phyloP scores from a whole-genome alignment of 2,113 vertebrate species.

The Motacilla alba region DNA sequence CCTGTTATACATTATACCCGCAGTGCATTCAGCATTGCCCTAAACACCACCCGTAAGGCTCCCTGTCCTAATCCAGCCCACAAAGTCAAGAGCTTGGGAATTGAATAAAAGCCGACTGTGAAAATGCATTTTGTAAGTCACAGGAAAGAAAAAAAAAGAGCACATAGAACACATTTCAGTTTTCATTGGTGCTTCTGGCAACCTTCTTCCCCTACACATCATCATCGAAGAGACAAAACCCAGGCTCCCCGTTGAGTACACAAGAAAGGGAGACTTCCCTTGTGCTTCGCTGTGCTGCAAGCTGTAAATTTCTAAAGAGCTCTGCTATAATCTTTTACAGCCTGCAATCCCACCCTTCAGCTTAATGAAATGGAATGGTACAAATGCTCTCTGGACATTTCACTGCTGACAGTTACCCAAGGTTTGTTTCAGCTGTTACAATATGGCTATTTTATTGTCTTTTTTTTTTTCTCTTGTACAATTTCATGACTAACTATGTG shows the following conservation, averaged over 20 bases:
- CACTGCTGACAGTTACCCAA: slow-evolving; percentile 62
- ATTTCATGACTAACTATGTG: slow-evolving; percentile 74
- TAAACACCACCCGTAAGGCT: neutral
- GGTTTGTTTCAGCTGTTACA: slow-evolving; percentile 59
- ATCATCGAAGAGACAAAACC: slow-evolving; percentile 41
- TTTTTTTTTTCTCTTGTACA: slow-evolving; percentile 29
- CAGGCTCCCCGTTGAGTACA: slow-evolving; percentile 51
- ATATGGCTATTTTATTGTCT: slow-evolving; percentile 57
- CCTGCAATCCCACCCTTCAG: slow-evolving; percentile 68
- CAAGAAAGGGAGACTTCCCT: slow-evolving; percentile 2
- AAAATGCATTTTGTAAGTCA: slow-evolving; percentile 43
- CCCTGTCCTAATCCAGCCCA: slow-evolving; percentile 36
- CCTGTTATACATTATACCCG: neutral
- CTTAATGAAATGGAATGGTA: slow-evolving; percentile 64
- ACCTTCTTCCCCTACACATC: slow-evolving; percentile 62
- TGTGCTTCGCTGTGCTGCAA: neutral
- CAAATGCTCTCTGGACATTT: slow-evolving; percentile 67
- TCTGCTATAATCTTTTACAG: slow-evolving; percentile 64
- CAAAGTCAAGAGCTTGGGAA: slow-evolving; percentile 1
- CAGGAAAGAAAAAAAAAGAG: neutral
- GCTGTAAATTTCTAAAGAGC: slow-evolving; percentile 58
- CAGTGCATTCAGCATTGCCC: neutral
- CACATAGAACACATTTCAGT: slow-evolving; percentile 42
- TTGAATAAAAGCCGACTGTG: neutral
- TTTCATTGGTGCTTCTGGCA: slow-evolving; percentile 69